Evolutionary conservation across 2,888 invertebrate genomes (phyloP).

Genomic region (Tuberolachnus salignus): DNA sequence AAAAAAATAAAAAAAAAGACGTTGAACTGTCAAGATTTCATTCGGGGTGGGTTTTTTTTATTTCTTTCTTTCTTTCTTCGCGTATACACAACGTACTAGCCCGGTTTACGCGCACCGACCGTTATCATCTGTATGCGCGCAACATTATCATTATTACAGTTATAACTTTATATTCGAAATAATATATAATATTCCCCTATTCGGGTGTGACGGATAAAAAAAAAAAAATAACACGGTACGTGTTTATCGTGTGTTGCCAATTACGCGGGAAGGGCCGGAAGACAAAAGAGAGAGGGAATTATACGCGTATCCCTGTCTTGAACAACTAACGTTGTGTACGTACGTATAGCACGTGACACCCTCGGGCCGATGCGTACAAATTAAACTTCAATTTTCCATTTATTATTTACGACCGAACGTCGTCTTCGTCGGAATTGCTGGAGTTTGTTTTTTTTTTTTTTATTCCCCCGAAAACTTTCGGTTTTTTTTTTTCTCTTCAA

Average conservation of each 20-base stretch:
- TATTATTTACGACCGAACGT: conserved; percentile 51
- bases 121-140: conserved; percentile 34
- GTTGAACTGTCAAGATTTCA: conserved; percentile 54
- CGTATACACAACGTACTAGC: not conserved
- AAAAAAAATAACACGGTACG: conserved; percentile 39
- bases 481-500: not conserved
- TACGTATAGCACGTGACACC: conserved; percentile 53
- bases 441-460: conserved; percentile 16
- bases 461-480: conserved; percentile 2
- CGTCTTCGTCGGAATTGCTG: conserved; percentile 48
- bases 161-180: conserved; percentile 11
- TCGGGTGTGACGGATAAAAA: conserved; percentile 7
- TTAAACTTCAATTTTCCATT: conserved; percentile 54
- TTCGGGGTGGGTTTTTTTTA: conserved; percentile 40
- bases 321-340: conserved; percentile 21
- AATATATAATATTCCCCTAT: conserved; percentile 32
- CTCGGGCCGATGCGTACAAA: conserved; percentile 53
- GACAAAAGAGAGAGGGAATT: conserved; percentile 46
- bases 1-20: too few species aligned
- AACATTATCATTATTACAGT: too few species aligned
- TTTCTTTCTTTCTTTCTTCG: too few species aligned
- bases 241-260: conserved; percentile 54
- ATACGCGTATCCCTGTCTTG: conserved; percentile 6
- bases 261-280: conserved; percentile 40
- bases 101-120: conserved; percentile 41